Evolutionary conservation across 1,140 invertebrate species (phyloP).

Genomic region (Bombus fervidus): DNA sequence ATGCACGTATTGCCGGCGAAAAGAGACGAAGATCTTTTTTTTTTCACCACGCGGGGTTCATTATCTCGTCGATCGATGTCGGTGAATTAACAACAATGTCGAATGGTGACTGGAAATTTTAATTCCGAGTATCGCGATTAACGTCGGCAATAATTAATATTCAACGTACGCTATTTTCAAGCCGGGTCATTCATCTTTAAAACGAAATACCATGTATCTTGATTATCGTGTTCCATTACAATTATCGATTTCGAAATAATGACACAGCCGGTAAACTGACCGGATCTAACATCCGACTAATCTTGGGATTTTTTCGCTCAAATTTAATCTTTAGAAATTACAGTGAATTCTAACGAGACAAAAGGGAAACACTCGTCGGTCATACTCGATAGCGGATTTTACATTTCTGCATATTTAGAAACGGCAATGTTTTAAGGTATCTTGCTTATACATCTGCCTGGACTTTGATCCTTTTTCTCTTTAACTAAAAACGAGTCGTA

Average conservation of each 20-base stretch:
- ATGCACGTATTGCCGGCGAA: background rate
- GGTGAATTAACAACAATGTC: background rate
- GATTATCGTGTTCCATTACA: background rate
- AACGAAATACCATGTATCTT: background rate
- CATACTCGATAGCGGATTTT: too few relatives aligned
- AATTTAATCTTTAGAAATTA: background rate
- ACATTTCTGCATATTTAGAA: too few relatives aligned
- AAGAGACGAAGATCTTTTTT: background rate
- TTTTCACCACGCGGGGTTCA: background rate
- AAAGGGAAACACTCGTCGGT: too few relatives aligned
- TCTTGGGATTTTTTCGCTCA: background rate
- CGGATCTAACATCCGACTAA: background rate
- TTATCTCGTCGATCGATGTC: background rate
- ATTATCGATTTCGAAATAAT: background rate
- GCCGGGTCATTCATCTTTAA: background rate
- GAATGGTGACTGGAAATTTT: background rate
- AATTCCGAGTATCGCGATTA: background rate
- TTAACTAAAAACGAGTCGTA: background rate
- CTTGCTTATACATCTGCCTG: background rate
- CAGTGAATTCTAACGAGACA: background rate
- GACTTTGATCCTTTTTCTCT: background rate
- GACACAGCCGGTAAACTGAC: background rate
- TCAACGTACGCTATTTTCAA: background rate
- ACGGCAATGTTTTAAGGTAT: background rate
- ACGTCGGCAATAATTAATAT: slow-evolving; percentile 20